These are phyloP conservation scores for Hemicordylus capensis DNA, from an alignment of 2,113 vertebrate species.

Conservation along the genomic window DNA sequence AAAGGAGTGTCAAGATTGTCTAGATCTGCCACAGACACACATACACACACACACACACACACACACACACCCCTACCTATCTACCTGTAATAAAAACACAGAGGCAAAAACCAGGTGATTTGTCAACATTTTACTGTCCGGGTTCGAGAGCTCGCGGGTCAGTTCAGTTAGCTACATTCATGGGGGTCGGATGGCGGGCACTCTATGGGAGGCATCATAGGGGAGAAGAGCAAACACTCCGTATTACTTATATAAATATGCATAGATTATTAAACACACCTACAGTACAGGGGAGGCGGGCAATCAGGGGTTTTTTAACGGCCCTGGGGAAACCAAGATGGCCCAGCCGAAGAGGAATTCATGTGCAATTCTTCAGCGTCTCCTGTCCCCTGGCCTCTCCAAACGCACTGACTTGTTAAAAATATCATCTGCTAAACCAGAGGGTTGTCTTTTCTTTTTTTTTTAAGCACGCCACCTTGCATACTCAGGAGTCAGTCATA, in stretches of 20 bases:
- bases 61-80: too few relatives aligned
- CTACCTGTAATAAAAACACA: background rate
- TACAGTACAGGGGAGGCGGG: background rate
- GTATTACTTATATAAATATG: conserved; percentile 16
- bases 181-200: background rate
- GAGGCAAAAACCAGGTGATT: background rate
- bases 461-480: background rate
- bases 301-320: too few relatives aligned
- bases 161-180: background rate
- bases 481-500: background rate
- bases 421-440: background rate
- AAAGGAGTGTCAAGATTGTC: too few relatives aligned
- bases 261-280: conserved; percentile 9
- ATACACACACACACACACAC: too few relatives aligned
- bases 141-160: background rate
- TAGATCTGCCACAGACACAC: too few relatives aligned
- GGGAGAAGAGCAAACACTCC: background rate
- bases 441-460: background rate
- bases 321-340: background rate
- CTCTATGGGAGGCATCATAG: background rate
- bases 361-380: conserved; percentile 8
- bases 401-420: background rate
- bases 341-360: background rate
- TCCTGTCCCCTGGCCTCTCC: background rate
- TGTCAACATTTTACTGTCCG: conserved; percentile 11